A percentile compares a stretch with the other conserved stretches of the same genome.
Evolutionary conservation across 2,797 vertebrate species (phyloP).

Genomic region (Gallirallus australis): DNA sequence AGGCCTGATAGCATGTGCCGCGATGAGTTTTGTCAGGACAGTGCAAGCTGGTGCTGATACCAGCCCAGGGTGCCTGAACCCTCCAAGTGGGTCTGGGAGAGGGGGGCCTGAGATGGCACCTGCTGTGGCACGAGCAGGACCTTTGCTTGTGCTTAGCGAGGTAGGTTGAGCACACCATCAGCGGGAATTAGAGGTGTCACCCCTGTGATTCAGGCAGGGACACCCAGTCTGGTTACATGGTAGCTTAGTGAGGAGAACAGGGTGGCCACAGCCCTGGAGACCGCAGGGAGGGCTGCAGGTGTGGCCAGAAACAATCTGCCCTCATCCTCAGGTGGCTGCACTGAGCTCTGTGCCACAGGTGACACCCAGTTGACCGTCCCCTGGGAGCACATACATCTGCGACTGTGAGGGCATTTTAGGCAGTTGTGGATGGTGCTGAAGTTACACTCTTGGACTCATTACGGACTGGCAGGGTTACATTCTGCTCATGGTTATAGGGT

Average conservation of each 20-base stretch:
- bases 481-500: rapidly evolving
- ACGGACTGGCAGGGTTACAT: not conserved
- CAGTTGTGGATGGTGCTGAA: not conserved
- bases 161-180: rapidly evolving
- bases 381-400: not conserved
- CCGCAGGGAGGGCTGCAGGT: rapidly evolving
- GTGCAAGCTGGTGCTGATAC: not conserved
- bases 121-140: not conserved
- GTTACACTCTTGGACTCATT: not conserved
- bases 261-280: not conserved
- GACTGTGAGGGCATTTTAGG: not conserved
- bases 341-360: not conserved
- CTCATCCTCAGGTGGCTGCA: not conserved
- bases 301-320: not conserved
- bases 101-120: not conserved
- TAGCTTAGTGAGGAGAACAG: not conserved
- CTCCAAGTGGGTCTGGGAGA: not conserved
- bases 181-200: not conserved
- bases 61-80: not conserved
- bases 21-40: not conserved
- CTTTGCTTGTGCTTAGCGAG: not conserved
- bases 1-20: not conserved
- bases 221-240: not conserved
- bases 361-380: not conserved
- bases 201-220: not conserved